phyloP scores from a whole-genome alignment of 2,888 invertebrate species.

The Anagyrus pseudococci region DNA sequence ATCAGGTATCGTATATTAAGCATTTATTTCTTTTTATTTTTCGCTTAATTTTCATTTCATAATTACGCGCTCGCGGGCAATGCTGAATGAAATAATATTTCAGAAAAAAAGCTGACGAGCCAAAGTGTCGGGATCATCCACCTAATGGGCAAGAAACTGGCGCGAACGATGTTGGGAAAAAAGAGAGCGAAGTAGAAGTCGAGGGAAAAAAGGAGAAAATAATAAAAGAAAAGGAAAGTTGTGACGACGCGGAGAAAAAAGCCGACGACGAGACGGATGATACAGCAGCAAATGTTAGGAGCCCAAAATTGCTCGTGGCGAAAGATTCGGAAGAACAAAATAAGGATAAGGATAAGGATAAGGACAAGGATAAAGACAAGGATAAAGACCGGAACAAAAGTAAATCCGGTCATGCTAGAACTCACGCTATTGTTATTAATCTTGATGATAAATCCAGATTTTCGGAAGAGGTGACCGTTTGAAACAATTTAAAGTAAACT shows the following conservation, averaged over 20 bases:
- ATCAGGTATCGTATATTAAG: not conserved
- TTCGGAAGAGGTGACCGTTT: constrained; percentile 83
- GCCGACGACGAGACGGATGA: constrained; percentile 6
- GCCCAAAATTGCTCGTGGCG: not conserved
- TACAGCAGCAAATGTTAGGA: not conserved
- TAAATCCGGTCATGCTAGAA: constrained; percentile 73
- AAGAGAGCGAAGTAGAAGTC: constrained; percentile 35
- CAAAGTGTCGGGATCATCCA: constrained; percentile 19
- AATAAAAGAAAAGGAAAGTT: constrained; percentile 39
- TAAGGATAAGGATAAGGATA: not conserved
- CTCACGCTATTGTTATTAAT: constrained; percentile 81
- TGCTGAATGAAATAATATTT: constrained; percentile 1
- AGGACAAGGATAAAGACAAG: constrained; percentile 14
- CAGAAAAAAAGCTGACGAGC: constrained; percentile 26
- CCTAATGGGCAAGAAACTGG: constrained; percentile 10
- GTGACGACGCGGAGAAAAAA: constrained; percentile 15
- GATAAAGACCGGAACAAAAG: constrained; percentile 40
- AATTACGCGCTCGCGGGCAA: not conserved
- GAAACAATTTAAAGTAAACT: constrained; percentile 41
- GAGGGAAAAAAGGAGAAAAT: constrained; percentile 29
- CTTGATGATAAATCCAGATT: constrained; percentile 81
- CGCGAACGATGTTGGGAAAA: constrained; percentile 12
- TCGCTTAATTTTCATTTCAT: not conserved
- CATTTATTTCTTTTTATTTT: not conserved
- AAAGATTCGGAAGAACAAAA: constrained; percentile 4